Conservation (phyloP, 1,140 invertebrate genomes). For the Papilio aristodemus region DNA sequence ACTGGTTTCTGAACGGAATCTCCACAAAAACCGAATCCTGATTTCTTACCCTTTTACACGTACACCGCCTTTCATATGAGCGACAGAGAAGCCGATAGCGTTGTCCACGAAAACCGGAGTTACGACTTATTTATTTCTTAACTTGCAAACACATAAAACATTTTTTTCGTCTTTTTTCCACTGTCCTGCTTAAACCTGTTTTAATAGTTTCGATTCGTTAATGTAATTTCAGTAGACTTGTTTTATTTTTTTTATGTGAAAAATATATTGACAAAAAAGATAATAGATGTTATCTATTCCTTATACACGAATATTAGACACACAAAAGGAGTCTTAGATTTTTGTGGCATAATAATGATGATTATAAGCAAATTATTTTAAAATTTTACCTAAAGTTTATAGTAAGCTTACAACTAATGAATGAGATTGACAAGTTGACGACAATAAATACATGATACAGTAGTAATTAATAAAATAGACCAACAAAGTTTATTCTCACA, state of each 20-base stretch:
- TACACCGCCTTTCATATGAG: constrained; percentile 22
- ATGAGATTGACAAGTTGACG: too few relatives aligned
- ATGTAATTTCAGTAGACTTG: background rate
- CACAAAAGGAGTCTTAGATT: too few relatives aligned
- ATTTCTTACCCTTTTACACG: constrained; percentile 35
- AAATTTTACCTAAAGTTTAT: too few relatives aligned
- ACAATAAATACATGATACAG: too few relatives aligned
- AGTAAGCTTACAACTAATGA: background rate
- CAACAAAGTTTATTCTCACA: too few relatives aligned
- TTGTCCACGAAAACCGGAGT: constrained; percentile 49
- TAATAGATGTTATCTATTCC: background rate
- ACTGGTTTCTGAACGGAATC: constrained; percentile 59
- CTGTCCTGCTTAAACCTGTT: constrained; percentile 6
- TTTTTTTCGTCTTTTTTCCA: constrained; percentile 50
- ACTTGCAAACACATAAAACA: constrained; percentile 65
- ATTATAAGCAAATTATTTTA: too few relatives aligned
- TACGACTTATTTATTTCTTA: constrained; percentile 73
- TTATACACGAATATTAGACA: too few relatives aligned
- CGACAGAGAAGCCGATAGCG: constrained; percentile 29
- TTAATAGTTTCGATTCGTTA: constrained; percentile 5
- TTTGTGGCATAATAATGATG: too few relatives aligned
- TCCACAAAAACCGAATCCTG: constrained; percentile 28
- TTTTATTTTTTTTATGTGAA: background rate
- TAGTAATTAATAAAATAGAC: too few relatives aligned
- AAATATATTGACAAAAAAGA: background rate